Conservation (phyloP, 2,888 invertebrate genomes). For the Parnassius glacialis region DNA sequence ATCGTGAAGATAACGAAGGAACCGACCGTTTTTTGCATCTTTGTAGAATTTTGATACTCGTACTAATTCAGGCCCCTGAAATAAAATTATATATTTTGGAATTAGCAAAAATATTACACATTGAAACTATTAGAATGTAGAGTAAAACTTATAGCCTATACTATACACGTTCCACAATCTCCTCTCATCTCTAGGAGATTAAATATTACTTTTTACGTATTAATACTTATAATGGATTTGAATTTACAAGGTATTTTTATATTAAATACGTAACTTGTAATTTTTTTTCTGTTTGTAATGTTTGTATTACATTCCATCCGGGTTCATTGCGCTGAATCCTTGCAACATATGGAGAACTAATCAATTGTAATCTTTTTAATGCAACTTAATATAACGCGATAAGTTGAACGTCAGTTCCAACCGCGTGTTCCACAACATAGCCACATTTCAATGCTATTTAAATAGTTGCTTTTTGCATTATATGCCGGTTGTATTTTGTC, state of each 20-base stretch:
- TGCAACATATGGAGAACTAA: conserved; percentile 50
- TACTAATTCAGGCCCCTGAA: conserved; percentile 92
- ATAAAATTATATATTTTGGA: conserved; percentile 32
- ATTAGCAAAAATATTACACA: conserved; percentile 11
- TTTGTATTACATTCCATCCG: conserved; percentile 23
- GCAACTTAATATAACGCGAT: conserved; percentile 28
- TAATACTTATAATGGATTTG: too few relatives aligned
- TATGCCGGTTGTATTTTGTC: too few relatives aligned
- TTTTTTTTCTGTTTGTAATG: background rate
- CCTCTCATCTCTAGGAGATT: too few relatives aligned
- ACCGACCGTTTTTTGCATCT: conserved; percentile 93
- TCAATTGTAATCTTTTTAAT: conserved; percentile 67
- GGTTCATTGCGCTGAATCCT: conserved; percentile 66
- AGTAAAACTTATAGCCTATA: too few relatives aligned
- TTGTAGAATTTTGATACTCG: conserved; percentile 94
- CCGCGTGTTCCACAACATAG: too few relatives aligned
- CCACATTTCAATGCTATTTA: conserved; percentile 10
- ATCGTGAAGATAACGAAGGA: conserved; percentile 90
- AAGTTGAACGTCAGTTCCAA: conserved; percentile 29
- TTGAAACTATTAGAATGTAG: too few relatives aligned
- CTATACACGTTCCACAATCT: too few relatives aligned
- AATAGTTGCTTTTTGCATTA: too few relatives aligned
- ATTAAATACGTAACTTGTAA: too few relatives aligned
- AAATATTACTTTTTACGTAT: too few relatives aligned
- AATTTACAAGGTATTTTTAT: too few relatives aligned